Evolutionary conservation across 2,888 invertebrate species (phyloP), one percentile per base, ranked within the genome.

Genomic region (Steinernema carpocapsae): DNA sequence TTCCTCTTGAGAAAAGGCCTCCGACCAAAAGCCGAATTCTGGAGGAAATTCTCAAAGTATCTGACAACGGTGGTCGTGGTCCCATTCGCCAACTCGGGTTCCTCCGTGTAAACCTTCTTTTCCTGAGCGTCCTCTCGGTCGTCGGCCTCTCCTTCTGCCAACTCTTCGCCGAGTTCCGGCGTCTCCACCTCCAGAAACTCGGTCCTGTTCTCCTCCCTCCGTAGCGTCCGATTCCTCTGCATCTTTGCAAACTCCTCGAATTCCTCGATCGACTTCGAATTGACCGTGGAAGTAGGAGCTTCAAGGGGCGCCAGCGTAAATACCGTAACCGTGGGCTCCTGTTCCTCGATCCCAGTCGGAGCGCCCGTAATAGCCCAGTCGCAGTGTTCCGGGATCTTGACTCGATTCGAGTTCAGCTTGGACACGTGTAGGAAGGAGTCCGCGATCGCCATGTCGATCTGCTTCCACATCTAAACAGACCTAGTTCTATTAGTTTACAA

Each of bases 351-450:
- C 4, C n/a, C 48, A 32, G 32, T 32, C 1, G 64, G 64, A 17
- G 64, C 64, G 1, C 64, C 64, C 17, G 64, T 64, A n/a, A 64
- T 64, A 22, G 64, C 64, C 64, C 64, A 64, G 64, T 64, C 64
- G 64, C 64, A 64, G 17, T 64, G 64, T 29, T 32, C 64, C 32
- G 64, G 64, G n/a, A 64, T 64, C 26, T 26, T 22, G 29, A 64
- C 32, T 64, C 64, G 22, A 26, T 64, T 64, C 26, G 64, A 64
- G 64, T 29, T 64, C 29, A 64, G 64, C 10, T 32, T 29, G 17
- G 64, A 64, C 17, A 64, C 64, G 32, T 64, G 64, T 2, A 64
- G 32, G 37, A 64, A 64, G 64, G 64, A 64, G n/a, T 64, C 64
- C 7, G 64, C 29, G 64, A 64, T 64, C 32, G 64, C 64, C 64